These are phyloP conservation scores for Drosophila eohydei DNA, from an alignment of 2,888 invertebrate genomes.

Conservation along the genomic window DNA sequence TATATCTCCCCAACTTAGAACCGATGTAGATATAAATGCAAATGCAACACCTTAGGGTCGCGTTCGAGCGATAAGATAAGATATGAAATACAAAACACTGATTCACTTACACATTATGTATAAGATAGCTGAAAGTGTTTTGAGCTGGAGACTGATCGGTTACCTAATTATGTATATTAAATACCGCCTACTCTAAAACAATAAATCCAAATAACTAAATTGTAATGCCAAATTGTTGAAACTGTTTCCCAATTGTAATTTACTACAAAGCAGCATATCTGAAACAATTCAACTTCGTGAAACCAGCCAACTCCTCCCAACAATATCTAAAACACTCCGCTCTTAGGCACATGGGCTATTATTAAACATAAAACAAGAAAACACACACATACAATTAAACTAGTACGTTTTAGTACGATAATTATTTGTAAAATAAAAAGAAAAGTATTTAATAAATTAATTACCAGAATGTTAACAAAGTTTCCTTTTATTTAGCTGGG, in stretches of 20 bases:
- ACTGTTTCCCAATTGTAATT: not conserved
- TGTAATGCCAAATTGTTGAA: slow-evolving; percentile 15
- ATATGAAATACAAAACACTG: slow-evolving; percentile 25
- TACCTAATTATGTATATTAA: slow-evolving; percentile 33
- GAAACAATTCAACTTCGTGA: slow-evolving; percentile 5
- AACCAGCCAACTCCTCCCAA: slow-evolving; percentile 9
- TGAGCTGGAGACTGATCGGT: slow-evolving; percentile 70
- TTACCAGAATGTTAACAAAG: slow-evolving; percentile 13
- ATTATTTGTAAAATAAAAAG: slow-evolving; percentile 23
- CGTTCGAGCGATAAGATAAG: slow-evolving; percentile 52
- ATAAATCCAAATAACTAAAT: slow-evolving; percentile 18
- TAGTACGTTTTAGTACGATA: slow-evolving; percentile 75
- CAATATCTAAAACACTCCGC: slow-evolving; percentile 22
- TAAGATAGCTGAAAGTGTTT: slow-evolving; percentile 47
- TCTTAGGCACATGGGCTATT: slow-evolving; percentile 34
- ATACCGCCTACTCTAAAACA: not conserved
- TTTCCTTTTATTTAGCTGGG: not conserved
- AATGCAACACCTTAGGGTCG: slow-evolving; percentile 13
- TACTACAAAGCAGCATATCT: slow-evolving; percentile 18
- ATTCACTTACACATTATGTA: slow-evolving; percentile 26
- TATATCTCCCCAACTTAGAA: slow-evolving; percentile 18
- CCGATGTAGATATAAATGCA: slow-evolving; percentile 45
- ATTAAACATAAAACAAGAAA: slow-evolving; percentile 16
- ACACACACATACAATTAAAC: slow-evolving; percentile 20
- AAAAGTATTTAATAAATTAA: slow-evolving; percentile 59